Evolutionary conservation across 2,797 vertebrate species (phyloP).

Genomic region (Hapalemur alaotrensis): DNA sequence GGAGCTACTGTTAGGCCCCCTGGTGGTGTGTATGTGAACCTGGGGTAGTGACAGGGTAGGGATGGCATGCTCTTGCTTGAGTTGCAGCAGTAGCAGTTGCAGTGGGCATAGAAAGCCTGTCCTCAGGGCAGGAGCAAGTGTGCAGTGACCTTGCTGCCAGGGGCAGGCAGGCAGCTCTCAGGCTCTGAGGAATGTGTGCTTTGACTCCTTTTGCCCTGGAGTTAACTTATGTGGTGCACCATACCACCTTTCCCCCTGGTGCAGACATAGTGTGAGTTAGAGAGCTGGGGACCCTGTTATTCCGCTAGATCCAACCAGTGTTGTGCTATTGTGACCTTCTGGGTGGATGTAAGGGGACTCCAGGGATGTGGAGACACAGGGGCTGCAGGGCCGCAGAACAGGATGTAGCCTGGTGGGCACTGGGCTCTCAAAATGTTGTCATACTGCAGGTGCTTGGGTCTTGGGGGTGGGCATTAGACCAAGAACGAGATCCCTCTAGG

Average conservation of each 20-base stretch:
- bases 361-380: neutral
- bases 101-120: neutral
- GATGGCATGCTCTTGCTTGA: neutral
- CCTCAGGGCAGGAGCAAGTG: neutral
- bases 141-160: neutral
- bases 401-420: neutral
- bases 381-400: neutral
- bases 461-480: neutral
- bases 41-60: neutral
- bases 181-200: neutral
- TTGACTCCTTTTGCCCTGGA: neutral
- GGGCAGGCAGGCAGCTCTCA: neutral
- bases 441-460: neutral
- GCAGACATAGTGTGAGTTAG: neutral
- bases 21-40: neutral
- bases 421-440: neutral
- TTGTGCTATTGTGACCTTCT: neutral
- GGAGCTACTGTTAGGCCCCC: neutral
- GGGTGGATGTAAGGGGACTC: neutral
- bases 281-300: neutral
- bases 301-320: neutral
- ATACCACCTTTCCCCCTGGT: neutral
- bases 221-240: neutral
- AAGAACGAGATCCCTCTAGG: too few species aligned
- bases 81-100: neutral